Evolutionary conservation across 2,113 vertebrate species (phyloP), one percentile per base, ranked within the genome.

Genomic region (Cercocebus atys): DNA sequence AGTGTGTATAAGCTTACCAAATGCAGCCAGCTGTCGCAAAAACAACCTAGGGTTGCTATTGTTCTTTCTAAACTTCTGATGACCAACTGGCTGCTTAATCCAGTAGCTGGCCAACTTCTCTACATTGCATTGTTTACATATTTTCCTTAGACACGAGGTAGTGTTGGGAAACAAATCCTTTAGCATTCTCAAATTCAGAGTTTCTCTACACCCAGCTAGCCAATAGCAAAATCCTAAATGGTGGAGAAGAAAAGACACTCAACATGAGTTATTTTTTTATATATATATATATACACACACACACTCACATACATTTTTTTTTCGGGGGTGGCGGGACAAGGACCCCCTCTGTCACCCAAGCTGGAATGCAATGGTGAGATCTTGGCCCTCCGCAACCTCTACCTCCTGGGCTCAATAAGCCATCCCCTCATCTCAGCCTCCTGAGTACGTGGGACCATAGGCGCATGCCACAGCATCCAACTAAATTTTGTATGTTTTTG

Each of bases 21-120:
- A 92, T 85, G 38, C 81, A 94, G 81, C 38, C 95, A 96, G 90
- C 80, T 98, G 93, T 97, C 92, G 72, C 64, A 45, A 45, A 17
- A 3, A 70, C 66, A 93, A 52, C 50, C 47, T 68, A 25, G 40
- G 23, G 52, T 52, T 95, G 35, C 38, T 81, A 6, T 43, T 75
- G 52, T 66, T 79, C 64, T 52, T 14, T 94, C 18, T 50, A 59
- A 88, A 75, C 35, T 93, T 72, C 87, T 75, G 10, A 73, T 82
- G 88, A 47, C 81, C 50, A 73, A 75, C 13, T 35, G 90, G 57
- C 95, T 92, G 52, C 61, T 92, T 94, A 87, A 89, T 86, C n/a
- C 27, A 22, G 93, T 20, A 72, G 70, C 38, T 25, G 14, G 32
- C 55, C 35, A n/a, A 93, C 6, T 80, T 87, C 73, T 70, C 66